phyloP scores from a whole-genome alignment of 2,888 invertebrate species.

The Eupithecia insigniata region DNA sequence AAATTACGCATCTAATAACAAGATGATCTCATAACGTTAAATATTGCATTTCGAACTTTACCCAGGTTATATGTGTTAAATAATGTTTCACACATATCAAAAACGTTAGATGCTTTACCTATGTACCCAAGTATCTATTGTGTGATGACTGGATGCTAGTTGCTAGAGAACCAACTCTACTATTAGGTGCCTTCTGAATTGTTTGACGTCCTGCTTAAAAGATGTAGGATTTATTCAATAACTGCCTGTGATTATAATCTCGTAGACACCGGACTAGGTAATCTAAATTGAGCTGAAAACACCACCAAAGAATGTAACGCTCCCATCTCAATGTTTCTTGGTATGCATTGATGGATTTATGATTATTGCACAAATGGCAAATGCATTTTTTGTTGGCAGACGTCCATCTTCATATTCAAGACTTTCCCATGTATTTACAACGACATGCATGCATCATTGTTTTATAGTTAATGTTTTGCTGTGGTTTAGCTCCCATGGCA shows the following conservation, averaged over 20 bases:
- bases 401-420: conserved; percentile 10
- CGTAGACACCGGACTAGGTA: not conserved
- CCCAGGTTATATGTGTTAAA: not conserved
- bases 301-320: not conserved
- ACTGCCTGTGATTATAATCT: not conserved
- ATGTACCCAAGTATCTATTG: not conserved
- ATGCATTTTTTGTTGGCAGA: conserved; percentile 17
- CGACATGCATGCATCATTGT: not conserved
- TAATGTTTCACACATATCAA: not conserved
- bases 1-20: not conserved
- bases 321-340: not conserved
- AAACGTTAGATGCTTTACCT: not conserved
- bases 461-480: not conserved
- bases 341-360: conserved; percentile 18
- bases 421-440: not conserved
- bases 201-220: not conserved
- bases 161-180: not conserved
- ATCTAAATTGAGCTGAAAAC: not conserved
- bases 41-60: not conserved
- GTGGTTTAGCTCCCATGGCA: conserved; percentile 12
- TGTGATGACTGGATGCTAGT: not conserved
- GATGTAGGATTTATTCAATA: not conserved
- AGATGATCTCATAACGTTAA: not conserved
- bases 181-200: no score
- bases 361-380: conserved; percentile 20